Evolutionary conservation across 2,888 invertebrate genomes (phyloP).

Genomic region (Andricus curvator): DNA sequence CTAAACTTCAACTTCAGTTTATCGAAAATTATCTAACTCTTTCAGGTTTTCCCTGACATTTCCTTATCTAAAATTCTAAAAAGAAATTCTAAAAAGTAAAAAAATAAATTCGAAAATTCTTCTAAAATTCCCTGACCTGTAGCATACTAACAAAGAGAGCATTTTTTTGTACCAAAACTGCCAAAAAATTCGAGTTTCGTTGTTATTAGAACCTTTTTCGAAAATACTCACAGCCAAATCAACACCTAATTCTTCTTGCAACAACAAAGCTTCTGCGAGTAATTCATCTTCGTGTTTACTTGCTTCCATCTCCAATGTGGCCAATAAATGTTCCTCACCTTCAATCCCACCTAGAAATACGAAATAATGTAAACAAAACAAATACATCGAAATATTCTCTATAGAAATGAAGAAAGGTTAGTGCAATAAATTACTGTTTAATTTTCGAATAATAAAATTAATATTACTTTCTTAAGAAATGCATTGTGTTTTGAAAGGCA

Average conservation of each 20-base stretch:
- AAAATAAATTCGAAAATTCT: no score
- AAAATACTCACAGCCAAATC: conserved; percentile 68
- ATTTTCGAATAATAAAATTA: not conserved
- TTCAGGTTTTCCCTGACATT: no score
- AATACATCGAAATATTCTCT: not conserved
- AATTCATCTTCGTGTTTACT: conserved; percentile 74
- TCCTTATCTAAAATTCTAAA: no score
- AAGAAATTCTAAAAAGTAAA: no score
- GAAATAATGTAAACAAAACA: not conserved
- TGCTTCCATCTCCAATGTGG: conserved; percentile 75
- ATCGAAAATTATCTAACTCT: no score
- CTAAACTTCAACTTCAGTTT: no score
- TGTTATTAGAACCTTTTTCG: not conserved
- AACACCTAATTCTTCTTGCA: conserved; percentile 73
- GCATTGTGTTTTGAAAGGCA: not conserved
- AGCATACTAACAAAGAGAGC: no score
- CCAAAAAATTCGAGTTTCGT: not conserved
- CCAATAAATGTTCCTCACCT: conserved; percentile 74
- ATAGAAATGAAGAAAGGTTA: not conserved
- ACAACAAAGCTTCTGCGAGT: conserved; percentile 72
- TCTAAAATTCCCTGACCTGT: no score
- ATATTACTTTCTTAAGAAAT: not conserved
- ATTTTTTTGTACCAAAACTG: no score
- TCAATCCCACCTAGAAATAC: conserved; percentile 70
- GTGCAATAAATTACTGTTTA: not conserved